phyloP scores from a whole-genome alignment of 23 tunicate species.

The Ascidia mentula region DNA sequence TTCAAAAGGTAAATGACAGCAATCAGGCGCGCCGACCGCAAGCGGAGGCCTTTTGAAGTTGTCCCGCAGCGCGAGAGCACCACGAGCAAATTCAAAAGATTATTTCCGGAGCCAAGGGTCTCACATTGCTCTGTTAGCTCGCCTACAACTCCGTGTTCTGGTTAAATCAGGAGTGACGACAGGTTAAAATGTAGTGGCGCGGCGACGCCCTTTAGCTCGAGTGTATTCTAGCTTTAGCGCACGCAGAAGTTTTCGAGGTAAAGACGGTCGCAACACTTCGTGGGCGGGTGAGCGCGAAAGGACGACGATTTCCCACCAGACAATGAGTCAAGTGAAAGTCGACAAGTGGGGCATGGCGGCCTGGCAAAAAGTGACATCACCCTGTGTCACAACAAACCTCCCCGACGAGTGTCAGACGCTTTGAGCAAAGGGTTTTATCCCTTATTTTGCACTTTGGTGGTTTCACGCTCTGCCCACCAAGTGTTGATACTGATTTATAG shows the following conservation, averaged over 20 bases:
- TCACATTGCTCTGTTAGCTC: neutral
- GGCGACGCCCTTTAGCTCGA: neutral
- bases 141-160: neutral
- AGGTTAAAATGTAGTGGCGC: neutral
- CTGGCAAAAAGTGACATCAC: neutral
- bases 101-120: neutral
- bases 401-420: too few relatives aligned
- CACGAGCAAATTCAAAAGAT: constrained; percentile 1
- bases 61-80: neutral
- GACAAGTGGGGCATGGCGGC: neutral
- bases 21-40: neutral
- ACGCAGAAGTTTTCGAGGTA: too few relatives aligned
- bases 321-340: constrained; percentile 10
- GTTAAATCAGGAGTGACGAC: constrained; percentile 3
- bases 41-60: neutral
- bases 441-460: too few relatives aligned
- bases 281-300: constrained; percentile 5
- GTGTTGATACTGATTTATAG: too few relatives aligned
- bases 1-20: neutral
- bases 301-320: neutral
- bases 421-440: neutral
- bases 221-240: neutral
- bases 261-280: neutral
- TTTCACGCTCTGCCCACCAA: too few relatives aligned
- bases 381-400: constrained; percentile 2